A percentile compares a stretch with the other conserved stretches of the same genome.
These are phyloP conservation scores for Clarias batrachus DNA, from an alignment of 2,113 vertebrate genomes.

Conservation along the genomic window DNA sequence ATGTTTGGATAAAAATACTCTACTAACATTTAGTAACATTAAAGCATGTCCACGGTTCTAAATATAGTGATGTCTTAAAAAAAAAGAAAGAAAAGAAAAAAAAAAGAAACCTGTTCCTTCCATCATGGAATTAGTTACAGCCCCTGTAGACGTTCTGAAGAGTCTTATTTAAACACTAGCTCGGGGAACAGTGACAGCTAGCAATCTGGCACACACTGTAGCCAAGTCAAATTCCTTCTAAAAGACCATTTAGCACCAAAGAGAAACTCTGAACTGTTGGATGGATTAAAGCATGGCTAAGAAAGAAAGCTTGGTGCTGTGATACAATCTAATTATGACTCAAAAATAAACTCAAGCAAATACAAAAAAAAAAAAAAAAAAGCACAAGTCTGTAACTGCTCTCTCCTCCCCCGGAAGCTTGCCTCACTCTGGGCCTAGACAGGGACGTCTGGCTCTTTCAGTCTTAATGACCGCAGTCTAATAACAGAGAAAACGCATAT, in stretches of 20 bases:
- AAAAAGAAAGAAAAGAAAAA: slow-evolving; percentile 18
- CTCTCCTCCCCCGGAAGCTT: slow-evolving; percentile 10
- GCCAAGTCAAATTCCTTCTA: slow-evolving; percentile 26
- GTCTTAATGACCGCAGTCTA: slow-evolving; percentile 28
- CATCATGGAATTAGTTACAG: slow-evolving; percentile 41
- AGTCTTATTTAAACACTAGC: slow-evolving; percentile 50
- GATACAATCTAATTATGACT: slow-evolving; percentile 4
- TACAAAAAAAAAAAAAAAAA: neutral
- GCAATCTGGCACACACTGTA: slow-evolving; percentile 30
- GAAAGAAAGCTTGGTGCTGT: neutral
- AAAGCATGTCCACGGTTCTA: slow-evolving; percentile 10
- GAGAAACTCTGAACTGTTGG: slow-evolving; percentile 20
- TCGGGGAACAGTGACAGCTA: slow-evolving; percentile 6
- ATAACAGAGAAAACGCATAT: slow-evolving; percentile 37
- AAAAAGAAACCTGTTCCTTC: slow-evolving; percentile 1
- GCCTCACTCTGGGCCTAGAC: slow-evolving; percentile 37
- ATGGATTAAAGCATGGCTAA: neutral
- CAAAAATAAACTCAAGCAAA: neutral
- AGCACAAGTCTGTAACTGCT: neutral
- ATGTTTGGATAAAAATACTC: neutral
- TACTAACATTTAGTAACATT: neutral
- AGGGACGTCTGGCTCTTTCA: slow-evolving; percentile 20
- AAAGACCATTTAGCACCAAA: slow-evolving; percentile 25
- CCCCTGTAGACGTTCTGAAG: slow-evolving; percentile 33
- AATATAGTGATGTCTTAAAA: slow-evolving; percentile 39